These are phyloP conservation scores for Macrotus californicus DNA, from an alignment of 2,113 vertebrate species.

Conservation along the genomic window DNA sequence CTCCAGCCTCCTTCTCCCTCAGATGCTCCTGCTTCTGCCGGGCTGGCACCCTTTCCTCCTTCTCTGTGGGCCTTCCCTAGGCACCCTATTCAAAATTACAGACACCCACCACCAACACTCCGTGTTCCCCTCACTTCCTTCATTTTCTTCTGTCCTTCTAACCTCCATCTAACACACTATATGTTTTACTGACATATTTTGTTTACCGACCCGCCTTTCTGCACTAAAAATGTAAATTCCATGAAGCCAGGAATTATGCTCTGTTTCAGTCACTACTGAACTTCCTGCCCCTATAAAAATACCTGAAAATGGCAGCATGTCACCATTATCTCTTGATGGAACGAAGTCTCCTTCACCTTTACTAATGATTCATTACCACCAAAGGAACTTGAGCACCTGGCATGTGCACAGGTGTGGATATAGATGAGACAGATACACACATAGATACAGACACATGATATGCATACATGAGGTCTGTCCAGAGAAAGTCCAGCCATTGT, in stretches of 20 bases:
- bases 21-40: background rate
- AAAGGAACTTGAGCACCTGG: background rate
- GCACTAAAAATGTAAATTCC: background rate
- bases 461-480: too few species aligned
- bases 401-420: background rate
- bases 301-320: background rate
- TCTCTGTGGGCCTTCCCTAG: background rate
- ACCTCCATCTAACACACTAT: background rate
- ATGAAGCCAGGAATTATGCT: background rate
- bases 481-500: too few species aligned
- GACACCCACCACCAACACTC: accelerated
- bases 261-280: background rate
- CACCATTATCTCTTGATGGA: background rate
- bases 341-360: background rate
- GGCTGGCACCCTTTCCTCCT: background rate
- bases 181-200: background rate
- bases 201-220: background rate
- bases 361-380: background rate
- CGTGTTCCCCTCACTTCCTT: accelerated
- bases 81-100: background rate
- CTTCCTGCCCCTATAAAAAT: background rate
- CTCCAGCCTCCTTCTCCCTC: background rate
- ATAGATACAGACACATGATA: background rate
- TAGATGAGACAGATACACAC: background rate
- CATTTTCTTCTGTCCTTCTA: background rate